These are phyloP conservation scores for Elanus axillaris DNA, from an alignment of 2,113 vertebrate genomes.

Conservation along the genomic window DNA sequence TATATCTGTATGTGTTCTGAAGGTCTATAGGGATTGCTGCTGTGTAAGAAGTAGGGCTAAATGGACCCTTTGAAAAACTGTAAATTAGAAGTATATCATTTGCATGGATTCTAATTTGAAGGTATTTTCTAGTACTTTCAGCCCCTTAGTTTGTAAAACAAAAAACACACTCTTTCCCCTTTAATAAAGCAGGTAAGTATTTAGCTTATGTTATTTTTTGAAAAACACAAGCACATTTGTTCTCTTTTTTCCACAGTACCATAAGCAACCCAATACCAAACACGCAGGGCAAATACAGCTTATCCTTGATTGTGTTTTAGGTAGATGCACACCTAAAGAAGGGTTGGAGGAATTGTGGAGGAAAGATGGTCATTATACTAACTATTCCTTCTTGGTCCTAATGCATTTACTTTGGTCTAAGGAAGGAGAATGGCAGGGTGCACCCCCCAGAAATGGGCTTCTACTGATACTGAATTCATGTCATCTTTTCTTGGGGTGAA, in stretches of 20 bases:
- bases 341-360: neutral
- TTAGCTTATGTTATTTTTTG: neutral
- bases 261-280: neutral
- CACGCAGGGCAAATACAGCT: neutral
- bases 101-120: neutral
- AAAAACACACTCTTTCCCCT: neutral
- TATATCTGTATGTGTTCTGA: neutral
- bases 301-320: neutral
- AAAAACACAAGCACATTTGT: neutral
- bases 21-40: neutral
- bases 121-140: neutral
- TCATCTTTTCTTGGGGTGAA: neutral
- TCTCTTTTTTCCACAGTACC: neutral
- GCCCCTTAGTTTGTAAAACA: neutral
- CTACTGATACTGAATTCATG: neutral
- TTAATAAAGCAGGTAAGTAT: neutral
- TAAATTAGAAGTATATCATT: neutral
- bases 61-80: neutral
- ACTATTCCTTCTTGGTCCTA: neutral
- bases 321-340: neutral
- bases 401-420: neutral
- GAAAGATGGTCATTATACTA: neutral
- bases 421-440: neutral
- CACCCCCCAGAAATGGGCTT: neutral
- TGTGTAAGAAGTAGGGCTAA: neutral